These are phyloP conservation scores for Microcebus lehilahytsara DNA, from an alignment of 2,113 vertebrate species.

Conservation along the genomic window DNA sequence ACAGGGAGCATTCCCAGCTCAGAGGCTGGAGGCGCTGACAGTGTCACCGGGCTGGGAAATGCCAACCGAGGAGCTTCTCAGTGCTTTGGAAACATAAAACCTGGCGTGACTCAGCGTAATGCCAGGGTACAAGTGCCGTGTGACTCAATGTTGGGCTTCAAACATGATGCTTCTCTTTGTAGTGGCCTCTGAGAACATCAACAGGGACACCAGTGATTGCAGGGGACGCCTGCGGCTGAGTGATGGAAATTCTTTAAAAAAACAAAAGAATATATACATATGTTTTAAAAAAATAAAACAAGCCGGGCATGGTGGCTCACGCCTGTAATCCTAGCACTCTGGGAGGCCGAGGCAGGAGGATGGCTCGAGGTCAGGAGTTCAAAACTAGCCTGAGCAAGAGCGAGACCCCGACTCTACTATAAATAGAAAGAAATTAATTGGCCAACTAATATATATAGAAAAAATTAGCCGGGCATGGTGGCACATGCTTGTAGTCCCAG, in stretches of 20 bases:
- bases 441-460: too few species aligned
- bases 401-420: too few species aligned
- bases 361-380: too few species aligned
- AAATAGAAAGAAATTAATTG: too few species aligned
- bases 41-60: neutral
- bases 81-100: conserved; percentile 35
- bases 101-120: neutral
- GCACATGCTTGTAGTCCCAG: too few species aligned
- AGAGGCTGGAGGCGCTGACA: neutral
- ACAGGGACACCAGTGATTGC: neutral
- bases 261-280: neutral
- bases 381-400: too few species aligned
- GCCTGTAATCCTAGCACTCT: too few species aligned
- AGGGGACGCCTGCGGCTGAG: neutral
- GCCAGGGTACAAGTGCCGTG: neutral
- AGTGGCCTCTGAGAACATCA: neutral
- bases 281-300: neutral
- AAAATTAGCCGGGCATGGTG: too few species aligned
- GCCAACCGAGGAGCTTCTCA: neutral
- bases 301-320: too few species aligned
- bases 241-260: neutral
- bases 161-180: neutral
- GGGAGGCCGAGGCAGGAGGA: too few species aligned
- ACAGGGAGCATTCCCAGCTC: neutral
- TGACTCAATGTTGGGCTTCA: neutral